Percentiles rank a stretch among this genome's conserved stretches.
phyloP scores from a whole-genome alignment of 2,113 vertebrate species.

The Emydura subglobosa region DNA sequence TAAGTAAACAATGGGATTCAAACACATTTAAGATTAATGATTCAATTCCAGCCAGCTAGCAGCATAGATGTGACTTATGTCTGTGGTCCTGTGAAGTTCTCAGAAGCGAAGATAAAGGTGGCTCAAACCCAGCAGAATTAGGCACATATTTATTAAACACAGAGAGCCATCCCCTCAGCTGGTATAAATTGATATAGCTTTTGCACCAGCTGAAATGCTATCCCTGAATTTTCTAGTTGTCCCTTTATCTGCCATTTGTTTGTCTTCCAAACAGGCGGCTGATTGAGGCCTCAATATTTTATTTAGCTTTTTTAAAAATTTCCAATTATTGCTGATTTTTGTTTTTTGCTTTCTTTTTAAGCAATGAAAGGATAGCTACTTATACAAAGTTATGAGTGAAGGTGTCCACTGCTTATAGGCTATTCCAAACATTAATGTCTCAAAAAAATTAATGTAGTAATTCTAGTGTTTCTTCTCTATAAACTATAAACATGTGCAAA shows the following conservation, averaged over 20 bases:
- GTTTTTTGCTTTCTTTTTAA: not conserved
- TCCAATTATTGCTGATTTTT: not conserved
- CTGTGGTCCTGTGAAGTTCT: not conserved
- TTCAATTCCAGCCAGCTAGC: not conserved
- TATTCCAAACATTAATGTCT: not conserved
- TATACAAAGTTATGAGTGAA: not conserved
- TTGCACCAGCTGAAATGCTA: not conserved
- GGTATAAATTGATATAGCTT: not conserved
- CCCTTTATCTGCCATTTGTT: not conserved
- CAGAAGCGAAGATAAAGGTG: not conserved
- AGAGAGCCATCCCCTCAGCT: not conserved
- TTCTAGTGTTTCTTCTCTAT: not conserved
- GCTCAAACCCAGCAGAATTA: not conserved
- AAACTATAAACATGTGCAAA: not conserved
- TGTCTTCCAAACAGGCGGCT: not conserved
- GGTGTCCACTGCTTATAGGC: not conserved
- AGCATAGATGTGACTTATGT: not conserved
- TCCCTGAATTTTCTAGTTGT: not conserved
- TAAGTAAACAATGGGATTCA: not conserved
- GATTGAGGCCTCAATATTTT: not conserved
- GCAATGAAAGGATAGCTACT: not conserved
- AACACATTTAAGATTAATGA: constrained; percentile 6
- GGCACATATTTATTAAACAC: not conserved
- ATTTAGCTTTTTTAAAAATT: not conserved
- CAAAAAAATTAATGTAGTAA: not conserved